phyloP scores from a whole-genome alignment of 2,888 invertebrate genomes.

The Neocrepidodera transversa region DNA sequence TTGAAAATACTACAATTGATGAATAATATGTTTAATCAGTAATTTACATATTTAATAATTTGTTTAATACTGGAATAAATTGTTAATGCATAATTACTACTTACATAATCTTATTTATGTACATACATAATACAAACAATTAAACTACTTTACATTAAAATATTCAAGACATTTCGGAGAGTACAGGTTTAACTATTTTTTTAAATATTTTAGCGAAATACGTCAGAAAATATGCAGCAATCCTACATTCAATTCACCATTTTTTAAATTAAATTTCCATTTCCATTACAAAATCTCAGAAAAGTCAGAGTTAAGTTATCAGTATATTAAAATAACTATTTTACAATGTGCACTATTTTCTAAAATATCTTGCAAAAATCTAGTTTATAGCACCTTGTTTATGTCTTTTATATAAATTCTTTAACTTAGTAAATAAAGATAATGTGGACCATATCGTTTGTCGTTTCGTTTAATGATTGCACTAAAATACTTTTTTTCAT shows the following conservation, averaged over 20 bases:
- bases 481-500: neutral
- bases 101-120: slow-evolving; percentile 3
- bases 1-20: slow-evolving; percentile 6
- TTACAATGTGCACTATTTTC: neutral
- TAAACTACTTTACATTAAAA: slow-evolving; percentile 8
- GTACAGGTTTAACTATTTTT: neutral
- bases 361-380: neutral
- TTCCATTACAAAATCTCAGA: no score
- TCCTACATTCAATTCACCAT: no score
- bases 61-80: slow-evolving; percentile 9
- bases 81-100: slow-evolving; percentile 11
- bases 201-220: neutral
- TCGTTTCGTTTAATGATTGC: neutral
- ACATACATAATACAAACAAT: slow-evolving; percentile 6
- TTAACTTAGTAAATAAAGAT: slow-evolving; percentile 1
- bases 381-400: neutral
- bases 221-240: slow-evolving; percentile 2
- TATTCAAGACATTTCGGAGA: neutral
- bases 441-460: slow-evolving; percentile 16
- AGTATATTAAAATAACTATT: neutral
- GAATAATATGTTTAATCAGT: slow-evolving; percentile 8
- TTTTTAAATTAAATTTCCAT: no score
- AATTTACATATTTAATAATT: slow-evolving; percentile 8
- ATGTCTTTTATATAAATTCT: neutral
- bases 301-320: no score